Conservation (phyloP, 1,140 invertebrate species). For the Diabrotica undecimpunctata region DNA sequence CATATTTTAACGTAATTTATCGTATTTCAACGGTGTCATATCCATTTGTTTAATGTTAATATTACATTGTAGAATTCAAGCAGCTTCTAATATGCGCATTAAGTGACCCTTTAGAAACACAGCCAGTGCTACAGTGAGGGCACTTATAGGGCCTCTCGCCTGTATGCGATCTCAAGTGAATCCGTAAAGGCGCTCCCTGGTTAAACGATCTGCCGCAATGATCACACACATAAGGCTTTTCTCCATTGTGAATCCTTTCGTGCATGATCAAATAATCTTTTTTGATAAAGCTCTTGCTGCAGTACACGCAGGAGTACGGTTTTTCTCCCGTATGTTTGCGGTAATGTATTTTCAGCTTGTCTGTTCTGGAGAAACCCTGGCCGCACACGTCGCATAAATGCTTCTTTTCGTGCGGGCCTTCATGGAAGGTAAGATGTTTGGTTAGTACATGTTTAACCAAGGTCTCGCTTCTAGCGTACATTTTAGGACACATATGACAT, state of each 20-base stretch:
- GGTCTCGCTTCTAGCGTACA: slow-evolving; percentile 48
- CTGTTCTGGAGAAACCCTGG: slow-evolving; percentile 56
- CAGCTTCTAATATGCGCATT: slow-evolving; percentile 42
- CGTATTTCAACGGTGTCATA: too few species aligned
- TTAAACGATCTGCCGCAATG: slow-evolving; percentile 54
- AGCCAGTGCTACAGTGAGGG: slow-evolving; percentile 35
- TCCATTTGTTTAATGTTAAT: background rate
- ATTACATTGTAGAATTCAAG: slow-evolving; percentile 19
- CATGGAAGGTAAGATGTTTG: slow-evolving; percentile 49
- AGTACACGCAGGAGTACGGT: slow-evolving; percentile 52
- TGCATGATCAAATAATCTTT: slow-evolving; percentile 57
- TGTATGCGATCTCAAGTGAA: slow-evolving; percentile 49
- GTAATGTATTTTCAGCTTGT: slow-evolving; percentile 59
- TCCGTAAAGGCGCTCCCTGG: slow-evolving; percentile 46
- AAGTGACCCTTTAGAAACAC: slow-evolving; percentile 36
- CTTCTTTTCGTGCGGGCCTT: slow-evolving; percentile 36
- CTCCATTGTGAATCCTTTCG: slow-evolving; percentile 55
- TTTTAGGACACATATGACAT: slow-evolving; percentile 47
- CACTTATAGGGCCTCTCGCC: slow-evolving; percentile 43
- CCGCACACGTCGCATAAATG: slow-evolving; percentile 55
- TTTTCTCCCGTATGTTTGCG: slow-evolving; percentile 55
- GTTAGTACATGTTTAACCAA: slow-evolving; percentile 53
- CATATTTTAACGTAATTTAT: too few species aligned
- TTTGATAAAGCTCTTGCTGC: slow-evolving; percentile 52
- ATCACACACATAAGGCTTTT: slow-evolving; percentile 53